Evolutionary conservation across 2,113 vertebrate genomes (phyloP).

Genomic region (Gopherus flavomarginatus): DNA sequence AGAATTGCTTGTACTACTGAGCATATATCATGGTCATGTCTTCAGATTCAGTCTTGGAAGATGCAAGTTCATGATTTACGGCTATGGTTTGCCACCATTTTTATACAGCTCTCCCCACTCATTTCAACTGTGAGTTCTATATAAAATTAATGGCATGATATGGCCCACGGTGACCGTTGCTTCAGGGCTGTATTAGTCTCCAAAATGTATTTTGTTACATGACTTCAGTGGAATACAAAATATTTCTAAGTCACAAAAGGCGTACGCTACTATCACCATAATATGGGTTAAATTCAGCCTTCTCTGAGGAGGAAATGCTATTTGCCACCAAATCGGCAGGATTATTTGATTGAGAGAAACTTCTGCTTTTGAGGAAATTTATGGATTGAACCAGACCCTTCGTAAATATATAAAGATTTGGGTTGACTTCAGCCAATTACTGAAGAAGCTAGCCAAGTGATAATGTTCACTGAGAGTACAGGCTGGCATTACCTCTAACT

Average conservation of each 20-base stretch:
- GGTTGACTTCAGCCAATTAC: constrained; percentile 51
- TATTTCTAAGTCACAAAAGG: neutral
- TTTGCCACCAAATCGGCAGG: neutral
- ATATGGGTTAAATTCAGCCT: neutral
- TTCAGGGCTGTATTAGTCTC: constrained; percentile 10
- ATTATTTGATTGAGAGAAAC: constrained; percentile 41
- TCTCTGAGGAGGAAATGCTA: neutral
- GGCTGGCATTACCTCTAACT: constrained; percentile 22
- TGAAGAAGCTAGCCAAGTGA: constrained; percentile 36
- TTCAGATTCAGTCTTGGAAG: neutral
- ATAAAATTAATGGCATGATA: neutral
- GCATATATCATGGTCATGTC: neutral
- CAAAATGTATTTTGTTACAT: constrained; percentile 1
- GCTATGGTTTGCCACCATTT: neutral
- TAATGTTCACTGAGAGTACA: constrained; percentile 61
- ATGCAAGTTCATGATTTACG: neutral
- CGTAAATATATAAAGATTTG: constrained; percentile 63
- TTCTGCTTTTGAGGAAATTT: constrained; percentile 59
- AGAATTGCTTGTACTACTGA: neutral
- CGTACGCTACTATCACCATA: neutral
- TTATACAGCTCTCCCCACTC: constrained; percentile 22
- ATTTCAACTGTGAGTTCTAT: constrained; percentile 1
- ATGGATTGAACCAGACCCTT: constrained; percentile 53
- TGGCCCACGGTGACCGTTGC: neutral
- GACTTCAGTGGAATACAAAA: neutral